These are phyloP conservation scores for Epirrhoe alternata DNA, from an alignment of 2,888 invertebrate species.

Conservation along the genomic window DNA sequence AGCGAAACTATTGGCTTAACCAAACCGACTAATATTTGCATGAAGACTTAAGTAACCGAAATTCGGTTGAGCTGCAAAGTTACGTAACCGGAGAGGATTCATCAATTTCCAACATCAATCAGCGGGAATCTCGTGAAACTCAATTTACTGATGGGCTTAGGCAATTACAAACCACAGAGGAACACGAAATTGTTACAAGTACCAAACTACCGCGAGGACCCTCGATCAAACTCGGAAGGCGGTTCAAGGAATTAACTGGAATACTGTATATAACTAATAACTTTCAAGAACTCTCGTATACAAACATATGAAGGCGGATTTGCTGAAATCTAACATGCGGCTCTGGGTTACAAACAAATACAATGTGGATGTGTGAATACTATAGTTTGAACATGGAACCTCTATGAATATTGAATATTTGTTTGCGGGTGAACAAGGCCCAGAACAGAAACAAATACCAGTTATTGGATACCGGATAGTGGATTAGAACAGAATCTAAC, in stretches of 20 bases:
- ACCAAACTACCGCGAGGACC: slow-evolving; percentile 38
- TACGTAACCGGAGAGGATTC: slow-evolving; percentile 33
- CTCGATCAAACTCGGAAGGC: slow-evolving; percentile 38
- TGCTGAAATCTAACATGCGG: neutral
- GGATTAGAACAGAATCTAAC: neutral
- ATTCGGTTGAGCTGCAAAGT: slow-evolving; percentile 29
- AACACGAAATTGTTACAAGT: slow-evolving; percentile 44
- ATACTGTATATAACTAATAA: neutral
- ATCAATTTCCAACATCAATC: slow-evolving; percentile 45
- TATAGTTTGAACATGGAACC: neutral
- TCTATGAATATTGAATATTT: neutral
- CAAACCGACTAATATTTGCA: slow-evolving; percentile 24
- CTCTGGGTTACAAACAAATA: neutral
- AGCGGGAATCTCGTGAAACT: slow-evolving; percentile 43
- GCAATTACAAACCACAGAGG: slow-evolving; percentile 45
- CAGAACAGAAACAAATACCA: neutral
- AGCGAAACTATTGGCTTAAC: slow-evolving; percentile 17
- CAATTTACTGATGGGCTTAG: slow-evolving; percentile 45
- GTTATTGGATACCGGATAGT: too few species aligned
- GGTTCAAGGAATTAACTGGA: neutral
- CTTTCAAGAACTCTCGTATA: neutral
- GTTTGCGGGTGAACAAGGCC: neutral
- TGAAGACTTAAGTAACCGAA: slow-evolving; percentile 23
- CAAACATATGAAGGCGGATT: neutral
- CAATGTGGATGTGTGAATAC: neutral